Evolutionary conservation across 2,797 vertebrate species (phyloP).

Genomic region (Phalloptychus januarius): DNA sequence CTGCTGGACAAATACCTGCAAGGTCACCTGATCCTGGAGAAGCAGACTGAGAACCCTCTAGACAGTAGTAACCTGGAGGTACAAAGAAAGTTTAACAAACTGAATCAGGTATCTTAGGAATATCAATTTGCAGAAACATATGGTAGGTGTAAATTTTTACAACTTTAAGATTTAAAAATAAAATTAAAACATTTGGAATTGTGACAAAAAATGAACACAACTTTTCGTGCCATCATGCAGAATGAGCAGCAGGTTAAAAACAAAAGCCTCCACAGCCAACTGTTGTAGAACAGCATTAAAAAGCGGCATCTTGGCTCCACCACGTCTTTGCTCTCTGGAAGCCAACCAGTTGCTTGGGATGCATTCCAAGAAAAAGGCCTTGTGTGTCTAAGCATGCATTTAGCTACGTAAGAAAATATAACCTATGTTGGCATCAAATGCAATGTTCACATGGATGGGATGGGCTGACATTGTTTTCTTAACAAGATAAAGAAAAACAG

Average conservation of each 20-base stretch:
- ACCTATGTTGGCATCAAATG: neutral
- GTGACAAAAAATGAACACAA: neutral
- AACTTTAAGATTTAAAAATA: neutral
- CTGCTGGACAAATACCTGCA: conserved; percentile 83
- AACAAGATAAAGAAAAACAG: neutral
- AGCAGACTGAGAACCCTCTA: conserved; percentile 75
- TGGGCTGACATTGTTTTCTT: neutral
- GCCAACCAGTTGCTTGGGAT: neutral
- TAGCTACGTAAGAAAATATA: neutral
- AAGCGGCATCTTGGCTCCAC: neutral
- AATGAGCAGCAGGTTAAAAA: neutral
- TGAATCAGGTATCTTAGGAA: neutral
- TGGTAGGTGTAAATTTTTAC: neutral
- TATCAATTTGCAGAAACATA: neutral
- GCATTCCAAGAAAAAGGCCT: neutral
- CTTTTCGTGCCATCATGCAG: neutral
- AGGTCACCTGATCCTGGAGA: conserved; percentile 66
- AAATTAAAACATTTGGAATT: neutral
- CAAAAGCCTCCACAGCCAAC: neutral
- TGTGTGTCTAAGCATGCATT: neutral
- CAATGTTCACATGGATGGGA: too few relatives aligned
- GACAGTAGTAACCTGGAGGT: conserved; percentile 80
- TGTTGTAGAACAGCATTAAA: neutral
- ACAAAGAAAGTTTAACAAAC: conserved; percentile 15
- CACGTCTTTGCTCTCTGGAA: neutral